Base-by-base conservation (phyloP, 2,888 invertebrate genomes). In the Argyresthia goedartella region DNA sequence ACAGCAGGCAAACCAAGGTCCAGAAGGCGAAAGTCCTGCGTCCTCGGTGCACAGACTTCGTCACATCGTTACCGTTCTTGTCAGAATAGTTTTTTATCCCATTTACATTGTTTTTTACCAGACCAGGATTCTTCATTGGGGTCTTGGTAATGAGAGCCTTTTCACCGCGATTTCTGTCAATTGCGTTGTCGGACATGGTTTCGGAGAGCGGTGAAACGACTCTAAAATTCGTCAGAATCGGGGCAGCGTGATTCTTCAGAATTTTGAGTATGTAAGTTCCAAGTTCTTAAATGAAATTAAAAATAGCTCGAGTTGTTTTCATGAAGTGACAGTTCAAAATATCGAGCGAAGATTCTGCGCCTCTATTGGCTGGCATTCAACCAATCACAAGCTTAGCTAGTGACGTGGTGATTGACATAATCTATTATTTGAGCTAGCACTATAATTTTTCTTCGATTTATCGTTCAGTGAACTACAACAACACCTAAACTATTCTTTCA, bases 21-120 rank as follows among this genome's bases (percentile, higher is more conserved):
- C 95, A 95, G 65, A 96, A 92, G 0, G 91, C 91, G 61, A 93
- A 91, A 0, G 92, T 90, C 70, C 89, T 89, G 36, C 90, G 71
- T 10, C 89, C 90, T 59, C 70, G 75, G 51, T 77, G 69, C 3
- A 75, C 64, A 4, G 69, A 55, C 62, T 81, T 84, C 11, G 69
- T 72, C 35, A 85, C 81, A 63, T 84, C 79, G 45, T 85, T 85
- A 0, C 85, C 85, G 56, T 84, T 85, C 59, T 80, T 85, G 64
- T 85, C 86, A 0, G 82, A 81, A 55, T 81, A 81, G 59, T 81
- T 84, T 57, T 74, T 81, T 8, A 66, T 57, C 45, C 67, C 67
- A 54, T 60, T 59, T 35, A 59, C 55, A 53, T 56, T 65, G 4
- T 57, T 58, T 61, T 72, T 75, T 42, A 74, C 76, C 1, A 61